These are phyloP conservation scores for Patella caerulea DNA, from an alignment of 2,888 invertebrate genomes.

Conservation along the genomic window DNA sequence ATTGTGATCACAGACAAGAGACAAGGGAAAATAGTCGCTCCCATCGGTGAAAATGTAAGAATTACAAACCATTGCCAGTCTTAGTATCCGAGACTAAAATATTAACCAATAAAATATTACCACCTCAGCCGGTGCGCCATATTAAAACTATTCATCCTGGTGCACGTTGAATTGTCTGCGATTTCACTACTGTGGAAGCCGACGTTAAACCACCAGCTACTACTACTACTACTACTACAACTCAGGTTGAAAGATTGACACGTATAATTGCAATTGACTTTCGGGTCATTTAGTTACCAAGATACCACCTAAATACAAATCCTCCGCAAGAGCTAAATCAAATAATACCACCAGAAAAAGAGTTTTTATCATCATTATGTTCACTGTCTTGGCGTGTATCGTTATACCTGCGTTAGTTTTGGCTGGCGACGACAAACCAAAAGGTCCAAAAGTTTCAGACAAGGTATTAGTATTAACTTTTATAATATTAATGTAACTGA, in stretches of 20 bases:
- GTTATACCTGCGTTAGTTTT: constrained; percentile 16
- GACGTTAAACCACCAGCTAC: too few relatives aligned
- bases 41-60: too few relatives aligned
- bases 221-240: too few relatives aligned
- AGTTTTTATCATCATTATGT: neutral
- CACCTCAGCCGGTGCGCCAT: neutral
- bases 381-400: neutral
- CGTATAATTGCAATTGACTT: too few relatives aligned
- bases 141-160: neutral
- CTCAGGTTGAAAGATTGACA: too few relatives aligned
- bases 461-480: constrained; percentile 14
- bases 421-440: constrained; percentile 6
- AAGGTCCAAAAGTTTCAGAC: constrained; percentile 24
- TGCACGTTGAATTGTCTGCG: neutral
- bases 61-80: neutral
- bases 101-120: neutral
- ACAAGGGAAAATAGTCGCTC: too few relatives aligned
- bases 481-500: too few relatives aligned
- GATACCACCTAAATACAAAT: too few relatives aligned
- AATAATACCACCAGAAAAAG: neutral
- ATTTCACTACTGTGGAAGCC: too few relatives aligned
- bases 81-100: neutral
- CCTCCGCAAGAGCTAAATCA: neutral
- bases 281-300: too few relatives aligned
- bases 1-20: too few relatives aligned